A percentile compares a stretch with the other conserved stretches of the same genome.
Conservation (phyloP, 2,888 invertebrate species). For the Nipponacmea schrenckii region DNA sequence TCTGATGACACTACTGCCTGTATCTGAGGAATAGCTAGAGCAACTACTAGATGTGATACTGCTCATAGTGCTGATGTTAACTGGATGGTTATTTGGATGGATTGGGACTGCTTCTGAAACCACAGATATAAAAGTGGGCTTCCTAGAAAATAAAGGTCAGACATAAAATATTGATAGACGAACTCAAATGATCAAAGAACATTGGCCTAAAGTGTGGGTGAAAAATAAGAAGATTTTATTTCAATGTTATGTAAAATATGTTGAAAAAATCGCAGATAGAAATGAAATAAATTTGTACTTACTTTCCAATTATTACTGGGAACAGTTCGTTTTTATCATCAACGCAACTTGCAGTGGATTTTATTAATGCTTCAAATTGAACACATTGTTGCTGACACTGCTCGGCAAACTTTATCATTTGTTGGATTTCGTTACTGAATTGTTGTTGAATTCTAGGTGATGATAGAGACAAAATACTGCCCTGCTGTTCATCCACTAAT, state of each 20-base stretch:
- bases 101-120: too few species aligned
- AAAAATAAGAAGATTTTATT: too few species aligned
- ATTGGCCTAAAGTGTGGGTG: too few species aligned
- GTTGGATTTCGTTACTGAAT: background rate
- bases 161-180: too few species aligned
- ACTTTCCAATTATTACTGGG: conserved; percentile 2
- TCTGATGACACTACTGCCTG: background rate
- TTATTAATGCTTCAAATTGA: background rate
- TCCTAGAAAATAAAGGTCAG: too few species aligned
- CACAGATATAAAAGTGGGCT: too few species aligned
- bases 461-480: background rate
- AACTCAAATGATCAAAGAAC: too few species aligned
- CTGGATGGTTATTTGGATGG: background rate
- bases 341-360: background rate
- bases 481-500: background rate
- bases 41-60: background rate
- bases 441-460: conserved; percentile 1
- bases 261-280: too few species aligned
- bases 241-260: too few species aligned
- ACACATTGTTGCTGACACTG: background rate
- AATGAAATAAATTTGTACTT: background rate
- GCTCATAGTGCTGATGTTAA: background rate
- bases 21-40: background rate
- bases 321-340: background rate
- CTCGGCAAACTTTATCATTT: background rate